Evolutionary conservation across 30 jellyfish, hydroid and myxozoan species (phyloP), one percentile per base, ranked within the genome.

Genomic region (Aurelia aurita complex sp. Pacific): DNA sequence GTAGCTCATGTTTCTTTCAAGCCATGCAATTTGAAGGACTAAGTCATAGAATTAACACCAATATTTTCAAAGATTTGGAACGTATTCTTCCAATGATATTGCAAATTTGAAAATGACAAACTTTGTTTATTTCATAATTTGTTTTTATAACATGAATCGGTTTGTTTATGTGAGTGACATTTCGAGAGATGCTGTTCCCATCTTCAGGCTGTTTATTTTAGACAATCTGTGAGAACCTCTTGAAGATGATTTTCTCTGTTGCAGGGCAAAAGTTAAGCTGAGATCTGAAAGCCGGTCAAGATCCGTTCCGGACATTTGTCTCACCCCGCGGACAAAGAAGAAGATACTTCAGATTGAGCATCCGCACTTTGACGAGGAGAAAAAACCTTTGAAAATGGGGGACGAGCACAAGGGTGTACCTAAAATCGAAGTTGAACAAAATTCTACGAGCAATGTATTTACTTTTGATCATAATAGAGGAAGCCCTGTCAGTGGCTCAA

Each of bases 291-390:
- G 69, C n/a, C 81, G 87, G n/a, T 83, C 91, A 32, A 42, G 64
- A 42, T 70, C 87, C 9, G 87, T 83, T 8, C 92, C 92, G 2
- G 92, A 83, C 60, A 67, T 83, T 10, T 83, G 87, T 55, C 69
- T 70, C 33, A 83, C 92, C 2, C 92, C 92, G 1, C 75, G 87
- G 32, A 42, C 85, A 38, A 74, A 74, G 35, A 67, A 46, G 57
- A 83, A 83, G 65, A 77, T 83, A 15, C 76, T 83, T 15, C 87
- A 72, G 60, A 83, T 83, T 0, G 87, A 83, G 82, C 92, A 83
- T 50, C 92, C 92, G 6, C 92, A 83, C 36, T 69, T 81, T 52
- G 90, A 81, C 17, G 70, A 64, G 14, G 67, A 67, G 19, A 53
- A 23, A 34, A 17, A n/a, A 40, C 51, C 80, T 40, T 63, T 79